Percentiles rank a stretch among this genome's conserved stretches.
Evolutionary conservation across 2,113 vertebrate species (phyloP).

Genomic region (Platysternon megacephalum): DNA sequence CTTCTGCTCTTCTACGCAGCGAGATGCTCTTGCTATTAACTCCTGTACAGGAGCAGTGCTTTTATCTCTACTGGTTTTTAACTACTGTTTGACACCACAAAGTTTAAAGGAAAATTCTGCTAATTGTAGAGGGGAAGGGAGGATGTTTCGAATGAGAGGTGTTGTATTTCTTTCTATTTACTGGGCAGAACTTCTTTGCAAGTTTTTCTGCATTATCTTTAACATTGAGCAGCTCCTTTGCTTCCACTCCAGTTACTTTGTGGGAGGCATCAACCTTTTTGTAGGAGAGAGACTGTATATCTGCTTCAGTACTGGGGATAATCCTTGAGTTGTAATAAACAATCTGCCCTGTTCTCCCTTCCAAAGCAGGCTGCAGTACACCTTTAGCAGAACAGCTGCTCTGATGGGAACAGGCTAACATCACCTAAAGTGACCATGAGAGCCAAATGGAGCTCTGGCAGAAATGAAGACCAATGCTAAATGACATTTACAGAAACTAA

Average conservation of each 20-base stretch:
- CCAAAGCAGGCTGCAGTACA: rapidly evolving
- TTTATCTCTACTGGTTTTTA: background rate
- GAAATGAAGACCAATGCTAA: background rate
- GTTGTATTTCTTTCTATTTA: background rate
- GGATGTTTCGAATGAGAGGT: background rate
- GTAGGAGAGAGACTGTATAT: background rate
- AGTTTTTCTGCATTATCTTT: rapidly evolving
- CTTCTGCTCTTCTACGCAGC: background rate
- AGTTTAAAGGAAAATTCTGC: background rate
- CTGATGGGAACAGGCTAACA: background rate
- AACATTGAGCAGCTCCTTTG: background rate
- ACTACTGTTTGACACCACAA: background rate
- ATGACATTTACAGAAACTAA: constrained; percentile 21
- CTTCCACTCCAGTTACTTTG: background rate
- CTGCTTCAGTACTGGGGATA: background rate
- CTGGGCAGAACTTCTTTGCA: background rate
- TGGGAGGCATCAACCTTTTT: background rate
- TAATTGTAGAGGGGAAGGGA: background rate
- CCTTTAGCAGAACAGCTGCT: background rate
- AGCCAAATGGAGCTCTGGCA: constrained; percentile 6
- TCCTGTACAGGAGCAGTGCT: background rate
- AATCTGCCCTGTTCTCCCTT: background rate
- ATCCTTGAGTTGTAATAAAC: background rate
- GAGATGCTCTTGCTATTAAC: background rate
- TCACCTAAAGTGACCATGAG: background rate